Conservation (phyloP, 2,888 invertebrate genomes). For the Stenolophus ochropezus region DNA sequence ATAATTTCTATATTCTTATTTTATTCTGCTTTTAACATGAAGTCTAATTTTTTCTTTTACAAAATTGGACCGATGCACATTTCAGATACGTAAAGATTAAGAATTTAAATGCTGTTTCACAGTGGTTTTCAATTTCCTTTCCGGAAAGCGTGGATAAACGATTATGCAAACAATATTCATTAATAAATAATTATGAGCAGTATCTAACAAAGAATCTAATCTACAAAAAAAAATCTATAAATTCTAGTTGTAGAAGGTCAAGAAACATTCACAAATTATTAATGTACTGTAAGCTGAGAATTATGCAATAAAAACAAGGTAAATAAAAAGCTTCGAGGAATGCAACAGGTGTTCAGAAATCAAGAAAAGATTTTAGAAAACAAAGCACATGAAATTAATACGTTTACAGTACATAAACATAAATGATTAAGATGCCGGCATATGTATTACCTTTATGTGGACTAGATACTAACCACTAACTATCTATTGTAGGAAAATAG, state of each 20-base stretch:
- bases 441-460: neutral
- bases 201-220: constrained; percentile 13
- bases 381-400: constrained; percentile 14
- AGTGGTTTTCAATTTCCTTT: neutral
- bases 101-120: too few species aligned
- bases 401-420: neutral
- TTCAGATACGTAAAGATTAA: neutral
- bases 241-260: constrained; percentile 23
- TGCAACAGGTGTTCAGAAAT: constrained; percentile 38
- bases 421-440: neutral
- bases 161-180: neutral
- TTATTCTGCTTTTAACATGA: neutral
- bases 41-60: neutral
- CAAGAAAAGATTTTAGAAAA: constrained; percentile 24
- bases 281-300: neutral
- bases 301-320: constrained; percentile 31
- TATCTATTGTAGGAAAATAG: neutral
- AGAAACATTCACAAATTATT: constrained; percentile 36
- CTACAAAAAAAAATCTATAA: constrained; percentile 25
- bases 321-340: constrained; percentile 26
- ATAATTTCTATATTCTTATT: neutral
- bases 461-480: neutral
- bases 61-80: neutral
- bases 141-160: neutral
- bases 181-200: constrained; percentile 15